Percentiles rank a stretch among this genome's conserved stretches.
Conservation (phyloP, 2,113 vertebrate genomes). For the Prunella fulvescens region DNA sequence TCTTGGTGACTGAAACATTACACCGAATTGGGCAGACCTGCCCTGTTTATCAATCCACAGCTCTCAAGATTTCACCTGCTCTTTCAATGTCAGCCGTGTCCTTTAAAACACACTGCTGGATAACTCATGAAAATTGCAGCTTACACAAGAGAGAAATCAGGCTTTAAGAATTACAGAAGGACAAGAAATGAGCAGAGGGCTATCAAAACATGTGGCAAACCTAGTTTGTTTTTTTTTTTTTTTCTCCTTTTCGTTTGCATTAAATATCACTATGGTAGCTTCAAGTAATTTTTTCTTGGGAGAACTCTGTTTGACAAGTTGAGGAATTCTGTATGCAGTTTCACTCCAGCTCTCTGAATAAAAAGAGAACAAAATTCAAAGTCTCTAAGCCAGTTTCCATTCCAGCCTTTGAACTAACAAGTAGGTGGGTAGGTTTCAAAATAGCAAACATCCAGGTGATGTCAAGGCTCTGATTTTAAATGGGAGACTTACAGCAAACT, state of each 20-base stretch:
- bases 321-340: not conserved
- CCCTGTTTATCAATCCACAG: not conserved
- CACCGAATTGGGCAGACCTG: not conserved
- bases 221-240: fast-evolving
- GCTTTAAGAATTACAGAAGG: not conserved
- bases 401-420: not conserved
- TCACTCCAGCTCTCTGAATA: not conserved
- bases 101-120: not conserved
- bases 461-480: not conserved
- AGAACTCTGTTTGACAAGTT: not conserved
- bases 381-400: not conserved
- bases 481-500: not conserved
- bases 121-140: not conserved
- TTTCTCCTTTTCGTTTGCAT: not conserved
- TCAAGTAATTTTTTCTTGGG: not conserved
- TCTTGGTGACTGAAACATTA: not conserved
- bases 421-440: not conserved
- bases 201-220: not conserved
- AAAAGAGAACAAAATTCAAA: not conserved
- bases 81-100: not conserved
- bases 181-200: not conserved
- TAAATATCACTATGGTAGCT: not conserved
- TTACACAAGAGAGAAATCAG: not conserved
- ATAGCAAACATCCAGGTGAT: not conserved
- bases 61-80: not conserved